Percentiles rank a stretch among this genome's conserved stretches.
Conservation (phyloP, 2,797 vertebrate species). For the Emys orbicularis region DNA sequence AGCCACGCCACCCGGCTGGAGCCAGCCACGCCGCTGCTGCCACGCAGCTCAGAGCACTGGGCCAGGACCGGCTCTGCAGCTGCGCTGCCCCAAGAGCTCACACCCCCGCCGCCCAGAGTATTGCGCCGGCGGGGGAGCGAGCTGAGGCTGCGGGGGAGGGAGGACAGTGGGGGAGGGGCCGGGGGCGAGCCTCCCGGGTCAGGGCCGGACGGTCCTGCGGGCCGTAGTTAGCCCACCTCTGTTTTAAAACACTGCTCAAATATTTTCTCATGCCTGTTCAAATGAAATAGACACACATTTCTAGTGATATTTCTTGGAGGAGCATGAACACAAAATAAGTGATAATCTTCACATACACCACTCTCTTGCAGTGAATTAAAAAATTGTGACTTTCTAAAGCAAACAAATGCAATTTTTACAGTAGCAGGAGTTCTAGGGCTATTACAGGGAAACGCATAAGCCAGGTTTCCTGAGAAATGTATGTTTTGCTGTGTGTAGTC, state of each 20-base stretch:
- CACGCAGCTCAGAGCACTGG: no score
- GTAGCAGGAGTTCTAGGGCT: neutral
- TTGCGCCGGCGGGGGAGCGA: no score
- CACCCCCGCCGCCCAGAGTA: no score
- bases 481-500: conserved; percentile 17
- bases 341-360: neutral
- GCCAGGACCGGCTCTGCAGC: no score
- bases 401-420: conserved; percentile 28
- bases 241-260: neutral
- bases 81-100: no score
- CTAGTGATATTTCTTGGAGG: neutral
- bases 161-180: no score
- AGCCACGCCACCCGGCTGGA: no score
- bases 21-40: no score
- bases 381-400: conserved; percentile 5
- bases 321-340: neutral
- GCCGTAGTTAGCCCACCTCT: no score
- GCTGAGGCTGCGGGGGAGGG: no score
- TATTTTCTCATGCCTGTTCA: neutral
- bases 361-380: conserved; percentile 11
- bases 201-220: no score
- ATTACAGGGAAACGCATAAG: neutral
- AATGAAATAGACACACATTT: neutral
- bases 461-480: conserved; percentile 21
- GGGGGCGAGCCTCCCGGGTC: no score